Evolutionary conservation across 1,140 invertebrate species (phyloP).

Genomic region (Zaprionus camerounensis): DNA sequence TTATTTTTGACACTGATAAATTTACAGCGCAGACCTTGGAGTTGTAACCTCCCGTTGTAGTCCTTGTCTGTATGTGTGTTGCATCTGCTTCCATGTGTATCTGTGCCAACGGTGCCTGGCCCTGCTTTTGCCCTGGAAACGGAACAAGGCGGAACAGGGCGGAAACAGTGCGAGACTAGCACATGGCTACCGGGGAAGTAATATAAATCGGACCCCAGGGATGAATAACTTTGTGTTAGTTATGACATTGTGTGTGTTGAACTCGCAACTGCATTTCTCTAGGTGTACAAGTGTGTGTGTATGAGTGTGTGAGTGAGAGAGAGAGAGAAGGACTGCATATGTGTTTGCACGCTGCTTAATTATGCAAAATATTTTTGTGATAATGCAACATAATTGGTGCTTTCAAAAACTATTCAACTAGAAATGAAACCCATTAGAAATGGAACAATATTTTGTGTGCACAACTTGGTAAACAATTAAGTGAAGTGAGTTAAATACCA

Average conservation of each 20-base stretch:
- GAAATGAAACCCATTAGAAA: slow-evolving; percentile 6
- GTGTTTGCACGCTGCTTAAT: slow-evolving; percentile 14
- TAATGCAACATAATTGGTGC: slow-evolving; percentile 32
- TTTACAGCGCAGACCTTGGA: slow-evolving; percentile 75
- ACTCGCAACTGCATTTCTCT: slow-evolving; percentile 48
- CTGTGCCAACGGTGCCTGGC: slow-evolving; percentile 13
- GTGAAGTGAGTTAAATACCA: not conserved
- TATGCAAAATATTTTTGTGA: slow-evolving; percentile 37
- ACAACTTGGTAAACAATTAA: not conserved
- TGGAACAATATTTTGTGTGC: not conserved
- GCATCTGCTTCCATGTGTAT: slow-evolving; percentile 29
- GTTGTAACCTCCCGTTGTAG: slow-evolving; percentile 52
- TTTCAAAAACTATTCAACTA: slow-evolving; percentile 2
- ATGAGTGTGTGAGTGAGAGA: not conserved
- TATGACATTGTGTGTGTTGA: slow-evolving; percentile 62
- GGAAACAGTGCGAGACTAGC: slow-evolving; percentile 4
- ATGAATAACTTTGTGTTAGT: slow-evolving; percentile 81
- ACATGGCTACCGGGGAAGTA: slow-evolving; percentile 72
- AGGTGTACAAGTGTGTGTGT: not conserved
- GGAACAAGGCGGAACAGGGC: not conserved
- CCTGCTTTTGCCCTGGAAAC: not conserved
- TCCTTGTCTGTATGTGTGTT: slow-evolving; percentile 1
- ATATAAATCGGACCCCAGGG: slow-evolving; percentile 78
- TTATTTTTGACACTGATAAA: slow-evolving; percentile 83
- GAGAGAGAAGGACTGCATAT: not conserved